Evolutionary conservation across 30 jellyfish, hydroid and myxozoan species (phyloP), one percentile per base, ranked within the genome.

Genomic region (Nemopilema nomurai): DNA sequence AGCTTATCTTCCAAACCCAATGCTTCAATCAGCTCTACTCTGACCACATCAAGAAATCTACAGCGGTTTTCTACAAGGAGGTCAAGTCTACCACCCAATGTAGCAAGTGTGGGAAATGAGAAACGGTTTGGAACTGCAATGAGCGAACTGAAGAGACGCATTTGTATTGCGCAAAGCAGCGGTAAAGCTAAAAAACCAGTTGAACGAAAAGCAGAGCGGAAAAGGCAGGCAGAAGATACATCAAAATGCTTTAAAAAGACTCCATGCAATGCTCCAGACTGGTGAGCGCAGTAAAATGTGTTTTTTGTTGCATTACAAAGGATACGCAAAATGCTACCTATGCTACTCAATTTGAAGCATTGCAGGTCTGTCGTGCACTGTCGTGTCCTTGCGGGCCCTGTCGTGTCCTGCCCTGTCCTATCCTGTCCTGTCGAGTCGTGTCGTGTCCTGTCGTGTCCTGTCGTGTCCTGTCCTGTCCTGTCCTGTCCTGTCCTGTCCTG

Each of bases 101-200:
- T 41, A 41, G 6, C 57, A 13, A 41, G 57, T 13, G 13, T 41
- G 57, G 13, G 57, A 41, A 41, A 41, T 13, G 57, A 41, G 57
- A 41, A 41, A 41, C 6, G 77, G 24, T 67, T 67, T 67, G 77
- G 77, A 16, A 67, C 32, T 8, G 77, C 77, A 67, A 26, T 67
- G 77, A 21, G 77, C 3, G 50, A 67, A 26, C 50, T 67, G 33
- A 28, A 67, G 24, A 26, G 77, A 13, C 57, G 57, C 57, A 41
- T 41, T 41, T 41, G 57, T 41, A 13, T 41, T 41, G 57, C 57
- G 9, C 57, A 41, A 41, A 41, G 57, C 13, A 41, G 57, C 6
- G 13, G 13, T 41, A 41, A 13, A 41, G 13, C 57, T 6, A 13
- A 41, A 13, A 41, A 41, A 13, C 57, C 57, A 13, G 13, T 41